Evolutionary conservation across 2,888 invertebrate genomes (phyloP).

Genomic region (Latheticus oryzae): DNA sequence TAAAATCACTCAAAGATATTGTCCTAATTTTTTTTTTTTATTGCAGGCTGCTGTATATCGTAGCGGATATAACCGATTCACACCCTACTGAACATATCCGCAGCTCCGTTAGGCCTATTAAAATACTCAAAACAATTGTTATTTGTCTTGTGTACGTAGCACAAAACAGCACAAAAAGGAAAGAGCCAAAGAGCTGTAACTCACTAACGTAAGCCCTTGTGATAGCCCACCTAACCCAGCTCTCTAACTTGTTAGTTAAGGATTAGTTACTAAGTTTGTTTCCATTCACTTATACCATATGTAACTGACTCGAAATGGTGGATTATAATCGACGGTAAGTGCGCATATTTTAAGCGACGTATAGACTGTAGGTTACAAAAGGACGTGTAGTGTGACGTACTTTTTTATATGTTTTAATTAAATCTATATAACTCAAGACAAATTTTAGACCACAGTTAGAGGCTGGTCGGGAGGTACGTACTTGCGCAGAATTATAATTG

Average conservation of each 20-base stretch:
- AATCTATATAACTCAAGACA: slow-evolving; percentile 9
- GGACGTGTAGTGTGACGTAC: slow-evolving; percentile 37
- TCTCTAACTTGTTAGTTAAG: slow-evolving; percentile 61
- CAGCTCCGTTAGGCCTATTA: slow-evolving; percentile 62
- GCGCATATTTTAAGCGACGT: slow-evolving; percentile 35
- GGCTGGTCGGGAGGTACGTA: too few species aligned
- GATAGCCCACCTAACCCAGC: slow-evolving; percentile 65
- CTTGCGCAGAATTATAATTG: too few species aligned
- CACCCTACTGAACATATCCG: slow-evolving; percentile 82
- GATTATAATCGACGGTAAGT: slow-evolving; percentile 10
- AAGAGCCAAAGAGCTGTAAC: slow-evolving; percentile 65
- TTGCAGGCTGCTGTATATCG: slow-evolving; percentile 91
- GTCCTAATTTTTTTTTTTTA: slow-evolving; percentile 22
- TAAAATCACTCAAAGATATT: not conserved
- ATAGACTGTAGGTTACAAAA: slow-evolving; percentile 33
- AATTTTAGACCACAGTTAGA: too few species aligned
- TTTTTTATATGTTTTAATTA: slow-evolving; percentile 21
- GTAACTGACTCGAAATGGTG: slow-evolving; percentile 7
- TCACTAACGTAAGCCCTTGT: slow-evolving; percentile 65
- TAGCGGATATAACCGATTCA: slow-evolving; percentile 94
- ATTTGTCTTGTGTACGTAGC: slow-evolving; percentile 62
- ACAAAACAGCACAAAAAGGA: slow-evolving; percentile 60
- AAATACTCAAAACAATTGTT: slow-evolving; percentile 50
- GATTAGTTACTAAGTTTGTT: slow-evolving; percentile 51
- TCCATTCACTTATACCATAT: slow-evolving; percentile 60